Evolutionary conservation across 1,140 invertebrate genomes (phyloP).

Genomic region (Agrilus planipennis): DNA sequence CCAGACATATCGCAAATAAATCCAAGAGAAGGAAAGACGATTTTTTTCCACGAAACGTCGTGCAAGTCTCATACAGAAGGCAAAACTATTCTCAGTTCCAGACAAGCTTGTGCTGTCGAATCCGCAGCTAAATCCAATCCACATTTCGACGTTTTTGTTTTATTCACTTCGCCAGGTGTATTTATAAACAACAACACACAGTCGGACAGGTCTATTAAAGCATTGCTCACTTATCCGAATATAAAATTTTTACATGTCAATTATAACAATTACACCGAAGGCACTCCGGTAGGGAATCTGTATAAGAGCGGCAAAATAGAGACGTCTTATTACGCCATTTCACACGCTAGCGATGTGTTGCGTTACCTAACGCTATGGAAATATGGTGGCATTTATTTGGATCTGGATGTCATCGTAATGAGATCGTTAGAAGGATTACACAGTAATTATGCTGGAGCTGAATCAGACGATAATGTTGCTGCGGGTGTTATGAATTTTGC

Average conservation of each 20-base stretch:
- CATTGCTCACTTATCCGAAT: slow-evolving; percentile 44
- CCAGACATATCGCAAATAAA: slow-evolving; percentile 18
- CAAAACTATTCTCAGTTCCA: slow-evolving; percentile 34
- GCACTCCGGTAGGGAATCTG: slow-evolving; percentile 50
- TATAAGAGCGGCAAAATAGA: slow-evolving; percentile 42
- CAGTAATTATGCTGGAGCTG: slow-evolving; percentile 52
- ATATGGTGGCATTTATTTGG: slow-evolving; percentile 66
- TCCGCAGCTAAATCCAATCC: slow-evolving; percentile 51
- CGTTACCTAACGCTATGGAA: slow-evolving; percentile 62
- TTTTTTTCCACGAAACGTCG: slow-evolving; percentile 33
- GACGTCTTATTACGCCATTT: slow-evolving; percentile 40
- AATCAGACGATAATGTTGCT: slow-evolving; percentile 45
- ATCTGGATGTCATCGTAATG: slow-evolving; percentile 60
- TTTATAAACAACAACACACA: slow-evolving; percentile 24
- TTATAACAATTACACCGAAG: slow-evolving; percentile 42
- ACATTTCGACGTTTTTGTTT: slow-evolving; percentile 40
- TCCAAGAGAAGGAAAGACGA: slow-evolving; percentile 25
- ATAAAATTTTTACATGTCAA: slow-evolving; percentile 43
- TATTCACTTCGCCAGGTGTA: slow-evolving; percentile 40
- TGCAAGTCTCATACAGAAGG: slow-evolving; percentile 33
- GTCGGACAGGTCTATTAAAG: slow-evolving; percentile 32
- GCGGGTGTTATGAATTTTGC: slow-evolving; percentile 52
- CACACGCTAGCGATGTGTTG: slow-evolving; percentile 55
- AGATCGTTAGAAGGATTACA: slow-evolving; percentile 45
- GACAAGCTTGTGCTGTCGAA: slow-evolving; percentile 56